phyloP scores from a whole-genome alignment of 1,140 invertebrate species.

The Eriosoma lanigerum region DNA sequence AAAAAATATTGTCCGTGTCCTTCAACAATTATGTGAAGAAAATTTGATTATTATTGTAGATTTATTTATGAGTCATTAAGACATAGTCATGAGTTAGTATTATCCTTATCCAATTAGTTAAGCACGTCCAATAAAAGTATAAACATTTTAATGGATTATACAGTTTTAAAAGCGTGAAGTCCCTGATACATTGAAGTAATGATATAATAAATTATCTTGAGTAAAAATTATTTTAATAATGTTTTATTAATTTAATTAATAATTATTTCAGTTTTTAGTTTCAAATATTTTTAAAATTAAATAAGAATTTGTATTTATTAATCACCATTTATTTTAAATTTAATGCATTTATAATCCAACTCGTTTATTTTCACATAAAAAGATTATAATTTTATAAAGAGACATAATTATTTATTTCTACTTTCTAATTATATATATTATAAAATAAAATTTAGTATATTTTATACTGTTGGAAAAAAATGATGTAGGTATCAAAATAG shows the following conservation, averaged over 20 bases:
- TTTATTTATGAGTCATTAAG: constrained; percentile 8
- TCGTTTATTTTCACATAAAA: neutral
- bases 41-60: neutral
- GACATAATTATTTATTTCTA: neutral
- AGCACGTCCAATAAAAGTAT: neutral
- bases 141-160: neutral
- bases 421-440: too few species aligned
- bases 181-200: too few species aligned
- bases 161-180: too few species aligned
- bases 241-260: neutral
- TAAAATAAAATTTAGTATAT: neutral
- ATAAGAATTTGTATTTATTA: neutral
- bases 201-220: neutral
- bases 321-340: neutral
- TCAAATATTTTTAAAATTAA: neutral
- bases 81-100: neutral
- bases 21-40: neutral
- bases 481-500: neutral
- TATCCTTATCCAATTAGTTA: neutral
- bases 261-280: neutral
- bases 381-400: neutral
- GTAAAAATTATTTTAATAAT: neutral
- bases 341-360: neutral
- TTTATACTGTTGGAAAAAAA: neutral
- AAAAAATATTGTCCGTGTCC: neutral